Base-by-base conservation (phyloP, 2,113 vertebrate genomes). In the Xyliphius kryptos region DNA sequence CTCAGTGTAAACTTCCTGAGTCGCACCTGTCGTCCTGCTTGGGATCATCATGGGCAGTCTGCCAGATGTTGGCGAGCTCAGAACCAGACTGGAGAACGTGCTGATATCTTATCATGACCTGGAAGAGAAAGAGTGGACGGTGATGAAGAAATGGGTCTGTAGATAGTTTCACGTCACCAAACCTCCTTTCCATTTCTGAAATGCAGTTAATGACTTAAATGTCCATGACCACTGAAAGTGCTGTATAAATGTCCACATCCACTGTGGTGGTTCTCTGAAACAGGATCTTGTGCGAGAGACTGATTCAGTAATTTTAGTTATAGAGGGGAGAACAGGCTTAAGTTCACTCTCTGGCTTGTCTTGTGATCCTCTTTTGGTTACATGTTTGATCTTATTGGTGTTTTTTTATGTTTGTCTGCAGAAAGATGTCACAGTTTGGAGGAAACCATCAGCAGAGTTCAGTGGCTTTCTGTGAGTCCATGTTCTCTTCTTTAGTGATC, bases 401-500 rank as follows among this genome's bases (percentile, higher is more conserved):
- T 21, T 20, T 14, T 12, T 63, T 26, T 16, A 14, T 44, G 3
- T 79, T 69, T 63, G 64, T 55, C 78, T 72, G 78, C 77, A 93
- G 91, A 90, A 86, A 81, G 87, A 90, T 75, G 86, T 87, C 60
- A 87, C 79, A 5, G 87, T 91, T 40, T 93, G 90, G 90, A 83
- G 82, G 75, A 93, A 87, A 67, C 85, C 86, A 0, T 92, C 91
- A 17, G 80, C 87, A 57, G 88, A 91, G 76, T 92, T 93, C 79
- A 85, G 59, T 73, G 91, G 91, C 48, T 89, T 83, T 61, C 88
- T 93, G 91, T 93, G 84, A 91, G 91, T 90, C 61, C 16, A 9
- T 22, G 17, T 54, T 66, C 37, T 47, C 20, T 36, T 36, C 6
- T 56, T 44, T n/a, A 9, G 44, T 5, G 11, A 15, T 46, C 17